These are phyloP conservation scores for Temnopleurus reevesii DNA, from an alignment of 53 echinoderm and acorn worm genomes.

Conservation along the genomic window DNA sequence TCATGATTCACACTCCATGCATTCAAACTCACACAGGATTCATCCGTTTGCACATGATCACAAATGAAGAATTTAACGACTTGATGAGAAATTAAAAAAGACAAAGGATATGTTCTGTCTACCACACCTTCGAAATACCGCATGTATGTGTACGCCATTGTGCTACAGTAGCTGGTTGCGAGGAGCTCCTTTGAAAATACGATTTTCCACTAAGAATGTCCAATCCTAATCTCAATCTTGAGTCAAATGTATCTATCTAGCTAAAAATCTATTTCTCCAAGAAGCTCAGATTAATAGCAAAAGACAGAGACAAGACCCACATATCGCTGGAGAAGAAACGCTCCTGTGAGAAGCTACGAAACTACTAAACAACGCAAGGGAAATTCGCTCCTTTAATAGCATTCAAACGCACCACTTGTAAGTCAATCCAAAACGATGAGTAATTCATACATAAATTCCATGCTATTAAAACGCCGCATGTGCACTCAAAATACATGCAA, in stretches of 20 bases:
- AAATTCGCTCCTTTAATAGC: conserved; percentile 23
- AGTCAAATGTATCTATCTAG: too few species aligned
- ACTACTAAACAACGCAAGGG: background rate
- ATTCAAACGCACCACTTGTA: conserved; percentile 29
- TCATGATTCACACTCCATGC: background rate
- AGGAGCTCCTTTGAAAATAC: background rate
- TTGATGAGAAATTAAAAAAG: too few species aligned
- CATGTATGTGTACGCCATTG: conserved; percentile 30
- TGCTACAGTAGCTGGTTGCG: background rate
- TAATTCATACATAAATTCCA: conserved; percentile 63
- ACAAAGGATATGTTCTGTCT: too few species aligned
- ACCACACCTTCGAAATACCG: conserved; percentile 35
- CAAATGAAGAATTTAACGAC: too few species aligned
- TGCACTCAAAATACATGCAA: conserved; percentile 30
- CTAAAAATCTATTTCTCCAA: too few species aligned
- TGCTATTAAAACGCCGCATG: conserved; percentile 14
- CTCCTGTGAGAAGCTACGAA: background rate
- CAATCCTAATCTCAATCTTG: too few species aligned
- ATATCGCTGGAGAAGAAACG: background rate
- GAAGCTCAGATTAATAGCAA: too few species aligned
- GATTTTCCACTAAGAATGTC: background rate
- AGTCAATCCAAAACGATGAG: conserved; percentile 59
- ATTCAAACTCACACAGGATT: too few species aligned
- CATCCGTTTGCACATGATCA: too few species aligned
- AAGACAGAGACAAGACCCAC: background rate